phyloP scores from a whole-genome alignment of 2,888 invertebrate genomes.

The Dichetophora obliterata region DNA sequence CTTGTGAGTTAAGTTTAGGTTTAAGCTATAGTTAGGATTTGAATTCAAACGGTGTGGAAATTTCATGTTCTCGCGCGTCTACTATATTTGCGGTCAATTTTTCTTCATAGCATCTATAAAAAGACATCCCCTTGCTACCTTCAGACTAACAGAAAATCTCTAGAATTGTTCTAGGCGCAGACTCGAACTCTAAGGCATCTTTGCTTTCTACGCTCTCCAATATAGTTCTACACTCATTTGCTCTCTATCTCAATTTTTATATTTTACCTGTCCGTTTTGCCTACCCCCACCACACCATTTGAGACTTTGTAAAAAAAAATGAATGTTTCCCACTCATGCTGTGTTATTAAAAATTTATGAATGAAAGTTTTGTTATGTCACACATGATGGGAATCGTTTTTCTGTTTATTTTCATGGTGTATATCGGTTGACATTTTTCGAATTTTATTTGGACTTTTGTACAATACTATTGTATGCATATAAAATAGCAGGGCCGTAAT shows the following conservation, averaged over 20 bases:
- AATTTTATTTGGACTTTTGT: neutral
- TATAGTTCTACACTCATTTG: neutral
- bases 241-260: neutral
- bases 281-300: neutral
- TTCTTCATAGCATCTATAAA: no score
- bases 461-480: neutral
- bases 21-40: no score
- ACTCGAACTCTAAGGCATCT: neutral
- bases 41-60: no score
- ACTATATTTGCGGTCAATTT: no score
- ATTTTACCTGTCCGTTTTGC: neutral
- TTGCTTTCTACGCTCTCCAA: neutral
- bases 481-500: no score
- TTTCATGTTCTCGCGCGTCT: no score
- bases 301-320: neutral
- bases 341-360: constrained; percentile 46
- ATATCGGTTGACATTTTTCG: neutral
- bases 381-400: constrained; percentile 29
- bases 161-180: neutral
- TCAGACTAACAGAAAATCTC: neutral
- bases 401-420: neutral
- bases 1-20: no score
- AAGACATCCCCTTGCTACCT: no score
- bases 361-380: constrained; percentile 41
- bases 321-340: constrained; percentile 19